Base-by-base conservation (phyloP, 1,140 invertebrate genomes). In the Bilobella aurantiaca region DNA sequence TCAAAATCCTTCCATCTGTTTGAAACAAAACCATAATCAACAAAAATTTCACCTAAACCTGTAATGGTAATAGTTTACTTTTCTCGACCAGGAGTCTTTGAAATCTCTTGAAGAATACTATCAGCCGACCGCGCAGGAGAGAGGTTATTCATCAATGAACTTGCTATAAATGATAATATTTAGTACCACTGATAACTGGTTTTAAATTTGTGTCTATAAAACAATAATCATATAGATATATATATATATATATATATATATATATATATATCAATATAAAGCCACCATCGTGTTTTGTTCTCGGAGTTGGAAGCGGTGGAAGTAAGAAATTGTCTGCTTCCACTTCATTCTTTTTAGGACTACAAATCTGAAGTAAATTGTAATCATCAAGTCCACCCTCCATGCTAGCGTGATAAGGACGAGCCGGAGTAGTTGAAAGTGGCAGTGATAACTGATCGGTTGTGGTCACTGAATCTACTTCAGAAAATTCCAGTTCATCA, bases 381-480 rank as follows among this genome's bases (percentile, higher is more conserved):
- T 69, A 62, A 64, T 79, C 75, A 64, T 78, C 74, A 1, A 79
- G 67, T 1, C 77, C 77, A 46, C 77, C 77, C 67, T 79, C 78
- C 65, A 78, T 73, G 0, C 76, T 77, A 18, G 75, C 75, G 67
- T 76, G 75, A 25, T 75, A 60, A 2, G 68, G 69, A 16, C 75
- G 67, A 8, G 34, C 8, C 18, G 34, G 34, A 18, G 3, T 12
- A 8, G 53, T 31, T 31, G 49, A 27, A 16, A 18, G 23, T 29
- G 58, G 30, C 8, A 28, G 3, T 21, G 3, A 12, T 62, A 25
- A 5, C 3, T 3, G 31, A 60, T 29, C 27, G 12, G 31, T 23
- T 14, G 56, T 29, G 14, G 25, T 69, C 28, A 58, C 27, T 46
- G 68, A 32, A 25, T 68, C 27, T 14, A 57, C 71, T 49, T 70